Conservation (phyloP, 2,113 vertebrate species). For the Brachyhypopomus occidentalis region DNA sequence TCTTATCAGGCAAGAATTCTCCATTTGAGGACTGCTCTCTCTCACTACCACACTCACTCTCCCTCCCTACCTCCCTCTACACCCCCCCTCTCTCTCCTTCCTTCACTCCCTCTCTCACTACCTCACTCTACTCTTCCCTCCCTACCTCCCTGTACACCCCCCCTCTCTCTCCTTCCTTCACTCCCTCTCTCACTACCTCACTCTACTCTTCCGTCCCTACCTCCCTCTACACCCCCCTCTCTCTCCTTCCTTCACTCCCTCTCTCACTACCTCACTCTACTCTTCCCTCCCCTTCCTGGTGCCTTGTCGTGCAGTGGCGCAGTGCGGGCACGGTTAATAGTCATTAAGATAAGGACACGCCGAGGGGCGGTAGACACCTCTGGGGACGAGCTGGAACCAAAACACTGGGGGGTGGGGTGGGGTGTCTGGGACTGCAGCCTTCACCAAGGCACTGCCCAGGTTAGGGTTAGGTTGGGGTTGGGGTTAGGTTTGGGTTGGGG, state of each 20-base stretch:
- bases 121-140: constrained; percentile 37
- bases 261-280: constrained; percentile 56
- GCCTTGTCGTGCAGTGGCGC: constrained; percentile 63
- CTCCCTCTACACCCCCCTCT: too few relatives aligned
- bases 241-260: constrained; percentile 60
- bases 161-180: not conserved
- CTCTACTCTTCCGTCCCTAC: constrained; percentile 30
- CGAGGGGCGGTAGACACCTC: constrained; percentile 66
- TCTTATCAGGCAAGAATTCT: constrained; percentile 82
- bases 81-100: constrained; percentile 59
- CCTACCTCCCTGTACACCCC: too few relatives aligned
- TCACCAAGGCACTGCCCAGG: too few relatives aligned
- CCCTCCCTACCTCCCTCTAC: constrained; percentile 3
- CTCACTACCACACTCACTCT: constrained; percentile 18
- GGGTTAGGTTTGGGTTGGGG: too few relatives aligned
- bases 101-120: not conserved
- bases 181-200: constrained; percentile 44
- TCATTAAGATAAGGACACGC: constrained; percentile 70
- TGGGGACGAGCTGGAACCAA: constrained; percentile 65
- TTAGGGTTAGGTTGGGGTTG: too few relatives aligned
- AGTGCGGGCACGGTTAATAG: constrained; percentile 73
- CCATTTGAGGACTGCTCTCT: constrained; percentile 64
- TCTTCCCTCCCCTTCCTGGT: constrained; percentile 29
- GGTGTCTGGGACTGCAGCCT: too few relatives aligned
- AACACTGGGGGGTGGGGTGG: constrained; percentile 61